Percentiles rank a stretch among this genome's conserved stretches.
These are phyloP conservation scores for Dugesia japonica DNA, from an alignment of 2,888 invertebrate genomes.

Conservation along the genomic window DNA sequence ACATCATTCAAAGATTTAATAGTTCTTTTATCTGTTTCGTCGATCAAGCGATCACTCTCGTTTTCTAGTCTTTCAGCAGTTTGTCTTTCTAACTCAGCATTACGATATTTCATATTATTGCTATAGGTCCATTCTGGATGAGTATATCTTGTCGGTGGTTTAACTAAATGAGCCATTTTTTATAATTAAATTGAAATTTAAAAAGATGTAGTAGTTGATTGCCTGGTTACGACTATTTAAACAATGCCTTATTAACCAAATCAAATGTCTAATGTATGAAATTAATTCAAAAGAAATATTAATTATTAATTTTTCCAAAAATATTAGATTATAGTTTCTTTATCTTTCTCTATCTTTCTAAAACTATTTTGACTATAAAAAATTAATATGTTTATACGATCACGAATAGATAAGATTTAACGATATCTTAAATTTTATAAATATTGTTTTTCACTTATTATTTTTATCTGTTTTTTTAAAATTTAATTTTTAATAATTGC, in stretches of 20 bases:
- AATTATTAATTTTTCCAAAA: too few relatives aligned
- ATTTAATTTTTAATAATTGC: too few relatives aligned
- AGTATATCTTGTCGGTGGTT: slow-evolving; percentile 44
- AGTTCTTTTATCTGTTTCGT: slow-evolving; percentile 55
- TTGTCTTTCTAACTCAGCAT: slow-evolving; percentile 64
- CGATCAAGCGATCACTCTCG: slow-evolving; percentile 56
- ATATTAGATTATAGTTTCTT: too few relatives aligned
- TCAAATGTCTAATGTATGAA: too few relatives aligned
- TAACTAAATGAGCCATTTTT: slow-evolving; percentile 44
- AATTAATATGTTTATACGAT: too few relatives aligned
- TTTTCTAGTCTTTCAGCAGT: slow-evolving; percentile 62
- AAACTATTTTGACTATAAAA: too few relatives aligned
- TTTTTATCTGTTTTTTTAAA: too few relatives aligned
- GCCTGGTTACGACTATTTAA: background rate
- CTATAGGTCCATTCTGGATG: slow-evolving; percentile 47
- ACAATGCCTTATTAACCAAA: background rate
- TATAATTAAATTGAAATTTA: background rate
- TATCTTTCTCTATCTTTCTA: too few relatives aligned
- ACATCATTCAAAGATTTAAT: slow-evolving; percentile 61
- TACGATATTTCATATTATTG: slow-evolving; percentile 46
- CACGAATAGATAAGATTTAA: too few relatives aligned
- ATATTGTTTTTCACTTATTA: too few relatives aligned
- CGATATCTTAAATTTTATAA: too few relatives aligned
- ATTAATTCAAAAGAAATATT: too few relatives aligned
- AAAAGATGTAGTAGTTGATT: background rate